Conservation (phyloP, 2,888 invertebrate species). For the Pseudeuparius sepicola region DNA sequence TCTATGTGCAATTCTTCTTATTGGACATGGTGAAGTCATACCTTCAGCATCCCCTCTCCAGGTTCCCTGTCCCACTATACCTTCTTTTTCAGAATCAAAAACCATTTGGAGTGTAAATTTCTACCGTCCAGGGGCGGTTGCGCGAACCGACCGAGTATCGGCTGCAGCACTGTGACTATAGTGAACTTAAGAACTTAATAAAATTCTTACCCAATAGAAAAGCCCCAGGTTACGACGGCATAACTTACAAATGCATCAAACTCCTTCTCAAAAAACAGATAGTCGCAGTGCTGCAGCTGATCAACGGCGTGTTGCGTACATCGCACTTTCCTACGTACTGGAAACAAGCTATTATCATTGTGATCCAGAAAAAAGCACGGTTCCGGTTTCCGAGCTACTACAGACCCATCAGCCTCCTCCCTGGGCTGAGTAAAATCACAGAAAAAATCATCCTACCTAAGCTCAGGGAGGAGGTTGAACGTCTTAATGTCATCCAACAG, state of each 20-base stretch:
- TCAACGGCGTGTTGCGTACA: background rate
- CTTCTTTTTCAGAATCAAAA: no score
- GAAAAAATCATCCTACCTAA: constrained; percentile 20
- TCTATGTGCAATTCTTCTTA: no score
- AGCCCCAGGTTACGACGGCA: constrained; percentile 6
- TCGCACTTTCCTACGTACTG: constrained; percentile 5
- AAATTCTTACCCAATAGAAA: no score
- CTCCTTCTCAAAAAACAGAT: background rate
- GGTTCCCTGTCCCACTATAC: no score
- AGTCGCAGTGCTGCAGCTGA: background rate
- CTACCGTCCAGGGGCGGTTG: no score
- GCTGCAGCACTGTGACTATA: no score
- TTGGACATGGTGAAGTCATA: no score
- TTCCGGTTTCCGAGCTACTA: constrained; percentile 18
- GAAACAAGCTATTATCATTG: constrained; percentile 7
- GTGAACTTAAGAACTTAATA: no score
- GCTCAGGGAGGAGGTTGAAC: constrained; percentile 4
- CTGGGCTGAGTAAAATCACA: constrained; percentile 19
- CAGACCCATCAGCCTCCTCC: constrained; percentile 19
- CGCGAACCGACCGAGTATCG: no score
- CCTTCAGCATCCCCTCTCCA: no score
- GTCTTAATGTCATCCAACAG: no score
- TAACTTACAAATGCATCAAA: background rate
- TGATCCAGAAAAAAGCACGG: constrained; percentile 13
- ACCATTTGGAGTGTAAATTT: no score